A percentile compares a stretch with the other conserved stretches of the same genome.
Conservation (phyloP, 2,797 vertebrate species). For the Nasua narica region DNA sequence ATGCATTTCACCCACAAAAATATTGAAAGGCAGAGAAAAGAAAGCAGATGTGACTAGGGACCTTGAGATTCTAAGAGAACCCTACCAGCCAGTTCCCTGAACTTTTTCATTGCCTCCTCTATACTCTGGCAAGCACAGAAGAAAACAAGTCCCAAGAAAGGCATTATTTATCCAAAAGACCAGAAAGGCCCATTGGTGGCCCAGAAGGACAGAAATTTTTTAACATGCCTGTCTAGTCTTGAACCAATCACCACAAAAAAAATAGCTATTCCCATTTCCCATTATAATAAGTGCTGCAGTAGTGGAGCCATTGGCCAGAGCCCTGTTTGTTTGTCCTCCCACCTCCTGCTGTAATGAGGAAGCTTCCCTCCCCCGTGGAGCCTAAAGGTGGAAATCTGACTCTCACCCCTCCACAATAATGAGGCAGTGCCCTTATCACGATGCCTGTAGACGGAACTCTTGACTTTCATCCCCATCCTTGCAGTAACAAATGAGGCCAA, state of each 20-base stretch:
- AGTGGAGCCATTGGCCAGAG: background rate
- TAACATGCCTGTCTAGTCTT: background rate
- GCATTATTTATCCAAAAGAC: background rate
- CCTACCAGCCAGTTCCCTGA: background rate
- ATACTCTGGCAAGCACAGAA: background rate
- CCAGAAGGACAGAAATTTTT: background rate
- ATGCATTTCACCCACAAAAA: background rate
- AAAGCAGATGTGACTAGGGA: background rate
- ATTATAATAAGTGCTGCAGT: background rate
- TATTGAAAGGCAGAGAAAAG: background rate
- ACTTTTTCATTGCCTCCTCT: background rate
- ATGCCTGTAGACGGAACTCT: background rate
- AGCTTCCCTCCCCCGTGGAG: background rate
- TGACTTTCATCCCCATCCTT: background rate
- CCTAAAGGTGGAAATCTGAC: background rate
- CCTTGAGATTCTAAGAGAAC: background rate
- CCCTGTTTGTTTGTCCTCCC: background rate
- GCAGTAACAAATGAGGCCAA: background rate
- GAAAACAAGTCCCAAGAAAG: background rate
- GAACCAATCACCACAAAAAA: background rate
- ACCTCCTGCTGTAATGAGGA: background rate
- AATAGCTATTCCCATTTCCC: background rate
- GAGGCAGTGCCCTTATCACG: background rate
- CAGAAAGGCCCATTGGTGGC: background rate
- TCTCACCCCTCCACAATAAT: background rate